Evolutionary conservation across 2,113 vertebrate species (phyloP), one percentile per base, ranked within the genome.

Genomic region (Gallinago jamesoni): DNA sequence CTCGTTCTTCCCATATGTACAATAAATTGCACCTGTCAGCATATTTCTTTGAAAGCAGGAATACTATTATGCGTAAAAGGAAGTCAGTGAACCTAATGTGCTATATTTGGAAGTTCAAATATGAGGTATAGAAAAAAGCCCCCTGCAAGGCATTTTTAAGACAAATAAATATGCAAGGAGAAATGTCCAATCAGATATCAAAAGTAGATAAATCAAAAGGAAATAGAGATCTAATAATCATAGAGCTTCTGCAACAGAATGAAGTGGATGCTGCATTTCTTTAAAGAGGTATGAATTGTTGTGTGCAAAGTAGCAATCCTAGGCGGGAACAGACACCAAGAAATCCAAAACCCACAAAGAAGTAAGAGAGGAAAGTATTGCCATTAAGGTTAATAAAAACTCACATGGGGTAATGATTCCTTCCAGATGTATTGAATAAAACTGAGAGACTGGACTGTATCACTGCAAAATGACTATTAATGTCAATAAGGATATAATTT

Each of bases 311-410:
- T 6, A 81, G 47, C n/a, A 59, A 52, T 52, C 37, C 21, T 41
- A 59, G 16, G 17, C 48, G 87, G 43, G 10, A 80, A 10, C 24
- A 90, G 45, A 70, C 31, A 66, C 19, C 37, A n/a, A 89, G 23
- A 66, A 86, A 70, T 59, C 43, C 47, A 89, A 96, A 80, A 37
- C 2, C 4, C n/a, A 3, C 12, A 81, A 74, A 78, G 37, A 93
- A 87, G 67, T 81, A 31, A 63, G 37, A 93, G 19, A 88, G 31
- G 13, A 81, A 86, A 90, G 72, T 48, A 67, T 14, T 75, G 18
- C 10, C 55, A 37, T 70, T 93, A 69, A 75, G 28, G 41, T 73
- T 88, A 92, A 88, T 89, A 89, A 89, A 94, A 95, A 35, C 11
- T 67, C 23, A 77, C 63, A 37, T 18, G 37, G 15, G 10, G 6